Evolutionary conservation across 2,888 invertebrate species (phyloP).

Genomic region (Drosophila longiperda): DNA sequence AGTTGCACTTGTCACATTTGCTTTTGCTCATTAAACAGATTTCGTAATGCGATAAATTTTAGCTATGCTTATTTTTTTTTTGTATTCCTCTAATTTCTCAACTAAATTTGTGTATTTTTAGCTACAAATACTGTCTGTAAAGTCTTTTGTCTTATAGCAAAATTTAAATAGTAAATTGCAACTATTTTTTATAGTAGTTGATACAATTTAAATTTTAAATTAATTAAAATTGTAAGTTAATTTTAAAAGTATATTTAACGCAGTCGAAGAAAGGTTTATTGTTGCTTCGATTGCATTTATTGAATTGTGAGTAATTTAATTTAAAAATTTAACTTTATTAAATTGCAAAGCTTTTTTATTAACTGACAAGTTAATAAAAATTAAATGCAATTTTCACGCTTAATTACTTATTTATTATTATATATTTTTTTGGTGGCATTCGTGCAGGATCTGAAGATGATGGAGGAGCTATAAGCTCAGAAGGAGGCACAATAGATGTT

Average conservation of each 20-base stretch:
- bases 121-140: background rate
- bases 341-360: background rate
- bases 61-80: background rate
- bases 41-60: slow-evolving; percentile 49
- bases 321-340: background rate
- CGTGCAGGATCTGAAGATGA: no score
- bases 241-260: no score
- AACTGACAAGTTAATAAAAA: background rate
- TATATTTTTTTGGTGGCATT: no score
- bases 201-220: no score
- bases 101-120: background rate
- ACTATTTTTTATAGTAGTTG: background rate
- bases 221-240: no score
- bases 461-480: no score
- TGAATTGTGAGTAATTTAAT: background rate
- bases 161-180: background rate
- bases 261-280: background rate
- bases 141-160: background rate
- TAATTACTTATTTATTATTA: no score
- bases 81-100: no score
- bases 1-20: slow-evolving; percentile 34
- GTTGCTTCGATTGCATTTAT: background rate
- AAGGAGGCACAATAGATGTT: no score
- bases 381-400: no score
- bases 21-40: slow-evolving; percentile 36